Evolutionary conservation across 2,797 vertebrate genomes (phyloP).

Genomic region (Sphenopsis melanotis): DNA sequence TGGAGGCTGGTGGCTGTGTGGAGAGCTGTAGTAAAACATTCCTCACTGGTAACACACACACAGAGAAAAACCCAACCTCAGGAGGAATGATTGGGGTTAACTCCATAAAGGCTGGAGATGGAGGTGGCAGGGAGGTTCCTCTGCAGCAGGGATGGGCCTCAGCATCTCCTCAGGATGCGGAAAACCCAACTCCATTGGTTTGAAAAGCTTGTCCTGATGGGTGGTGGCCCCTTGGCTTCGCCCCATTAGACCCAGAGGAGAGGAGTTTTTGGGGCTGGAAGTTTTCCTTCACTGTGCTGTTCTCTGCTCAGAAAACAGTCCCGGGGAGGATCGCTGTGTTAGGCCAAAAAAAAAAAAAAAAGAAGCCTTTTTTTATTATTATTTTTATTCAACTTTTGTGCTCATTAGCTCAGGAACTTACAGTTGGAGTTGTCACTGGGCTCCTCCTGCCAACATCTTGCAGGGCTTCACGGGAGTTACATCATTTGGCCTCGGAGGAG

Average conservation of each 20-base stretch:
- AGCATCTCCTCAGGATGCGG: background rate
- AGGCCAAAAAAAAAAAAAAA: background rate
- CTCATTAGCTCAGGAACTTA: conserved; percentile 59
- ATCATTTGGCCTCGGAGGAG: conserved; percentile 49
- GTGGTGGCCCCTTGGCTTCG: background rate
- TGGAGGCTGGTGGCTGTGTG: conserved; percentile 76
- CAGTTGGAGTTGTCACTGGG: conserved; percentile 55
- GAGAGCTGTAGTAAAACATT: conserved; percentile 72
- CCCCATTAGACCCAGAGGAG: background rate
- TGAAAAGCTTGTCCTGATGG: rapidly evolving
- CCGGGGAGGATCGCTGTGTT: background rate
- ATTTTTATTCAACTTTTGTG: conserved; percentile 21
- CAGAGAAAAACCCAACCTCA: background rate
- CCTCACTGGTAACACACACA: conserved; percentile 38
- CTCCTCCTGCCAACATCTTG: conserved; percentile 15
- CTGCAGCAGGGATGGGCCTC: background rate
- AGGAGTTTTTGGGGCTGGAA: background rate
- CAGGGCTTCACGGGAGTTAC: conserved; percentile 42
- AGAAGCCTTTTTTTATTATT: background rate
- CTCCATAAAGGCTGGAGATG: conserved; percentile 15
- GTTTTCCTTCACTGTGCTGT: background rate
- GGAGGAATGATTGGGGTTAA: conserved; percentile 42
- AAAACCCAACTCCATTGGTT: background rate
- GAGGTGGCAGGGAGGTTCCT: background rate
- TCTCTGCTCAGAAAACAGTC: background rate